phyloP scores from a whole-genome alignment of 64 coral and sea anemone species.

The Acropora tenuis region DNA sequence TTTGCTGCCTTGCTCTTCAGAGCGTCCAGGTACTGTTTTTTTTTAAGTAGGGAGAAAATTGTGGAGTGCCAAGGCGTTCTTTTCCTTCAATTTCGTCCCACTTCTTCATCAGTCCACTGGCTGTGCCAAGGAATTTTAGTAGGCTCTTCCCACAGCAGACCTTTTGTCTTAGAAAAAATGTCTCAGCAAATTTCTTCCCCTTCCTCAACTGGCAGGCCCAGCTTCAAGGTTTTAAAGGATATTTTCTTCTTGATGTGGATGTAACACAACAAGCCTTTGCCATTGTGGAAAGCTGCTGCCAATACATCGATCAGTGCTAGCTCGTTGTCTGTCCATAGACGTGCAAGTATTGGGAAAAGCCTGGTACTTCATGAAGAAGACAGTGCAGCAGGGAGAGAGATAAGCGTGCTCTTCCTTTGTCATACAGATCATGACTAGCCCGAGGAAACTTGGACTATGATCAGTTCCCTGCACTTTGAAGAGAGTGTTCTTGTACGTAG shows the following conservation, averaged over 20 bases:
- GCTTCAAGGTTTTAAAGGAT: background rate
- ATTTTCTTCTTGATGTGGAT: slow-evolving; percentile 37
- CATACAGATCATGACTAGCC: slow-evolving; percentile 48
- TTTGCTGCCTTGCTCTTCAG: background rate
- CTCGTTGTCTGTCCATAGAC: slow-evolving; percentile 24
- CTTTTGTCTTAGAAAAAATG: slow-evolving; percentile 9
- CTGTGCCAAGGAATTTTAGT: background rate
- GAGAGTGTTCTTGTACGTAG: slow-evolving; percentile 30
- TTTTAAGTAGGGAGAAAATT: background rate
- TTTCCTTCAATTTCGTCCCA: slow-evolving; percentile 23
- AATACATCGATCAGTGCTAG: background rate
- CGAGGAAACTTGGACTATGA: background rate
- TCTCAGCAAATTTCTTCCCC: slow-evolving; percentile 20
- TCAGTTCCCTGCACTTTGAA: background rate
- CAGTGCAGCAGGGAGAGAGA: slow-evolving; percentile 11
- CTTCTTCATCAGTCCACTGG: slow-evolving; percentile 10
- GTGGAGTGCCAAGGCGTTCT: background rate
- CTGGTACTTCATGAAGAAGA: slow-evolving; percentile 26
- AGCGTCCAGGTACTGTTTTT: background rate
- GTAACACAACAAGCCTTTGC: background rate
- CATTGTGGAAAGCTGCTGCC: slow-evolving; percentile 21
- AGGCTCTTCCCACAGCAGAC: background rate
- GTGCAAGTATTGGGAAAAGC: background rate
- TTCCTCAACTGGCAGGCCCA: background rate
- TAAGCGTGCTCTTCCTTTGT: slow-evolving; percentile 8